Base-by-base conservation (phyloP, 2,797 vertebrate species). In the Thalassophryne amazonica region DNA sequence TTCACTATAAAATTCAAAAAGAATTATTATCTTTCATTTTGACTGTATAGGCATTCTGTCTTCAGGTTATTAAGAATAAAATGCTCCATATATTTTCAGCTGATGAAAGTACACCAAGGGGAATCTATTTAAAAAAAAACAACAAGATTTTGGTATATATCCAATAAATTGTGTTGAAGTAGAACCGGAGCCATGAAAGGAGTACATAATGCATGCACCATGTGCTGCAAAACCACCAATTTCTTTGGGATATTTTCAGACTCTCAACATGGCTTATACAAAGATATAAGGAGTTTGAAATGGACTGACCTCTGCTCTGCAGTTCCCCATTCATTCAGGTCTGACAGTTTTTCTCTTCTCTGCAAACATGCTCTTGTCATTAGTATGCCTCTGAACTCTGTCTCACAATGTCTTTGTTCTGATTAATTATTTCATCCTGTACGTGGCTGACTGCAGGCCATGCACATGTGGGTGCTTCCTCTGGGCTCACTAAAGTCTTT, bases 401-500 rank as follows among this genome's bases (percentile, higher is more conserved):
- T 69, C 62, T 84, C 80, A 31, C 78, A 66, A 67, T 54, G 70
- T 69, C 84, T 83, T 69, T 60, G 68, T 78, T 82, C 59, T 80
- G 79, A 85, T 83, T 77, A 86, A 86, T 85, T 71, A 86, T 89
- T 86, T 79, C 74, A 80, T 84, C 81, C 76, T 85, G 77, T 76
- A 70, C 23, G 29, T 55, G 60, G 67, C 68, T 84, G 78, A 81
- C 88, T 83, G 80, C 75, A 28, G 85, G 87, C 90, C 85, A 89
- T 80, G 86, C 92, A 93, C 89, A 92, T 90, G 86, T 85, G 85
- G 78, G 76, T 74, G 85, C 87, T 84, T 88, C 76, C 81, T 86
- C 81, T 80, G 84, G 56, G 64, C 84, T 60, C 78, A 67, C 61
- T 50, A 35, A 65, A 79, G 64, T 64, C 69, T 66, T 80, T 84